Evolutionary conservation across 2,797 vertebrate genomes (phyloP), one percentile per base, ranked within the genome.

Genomic region (Crenichthys baileyi): DNA sequence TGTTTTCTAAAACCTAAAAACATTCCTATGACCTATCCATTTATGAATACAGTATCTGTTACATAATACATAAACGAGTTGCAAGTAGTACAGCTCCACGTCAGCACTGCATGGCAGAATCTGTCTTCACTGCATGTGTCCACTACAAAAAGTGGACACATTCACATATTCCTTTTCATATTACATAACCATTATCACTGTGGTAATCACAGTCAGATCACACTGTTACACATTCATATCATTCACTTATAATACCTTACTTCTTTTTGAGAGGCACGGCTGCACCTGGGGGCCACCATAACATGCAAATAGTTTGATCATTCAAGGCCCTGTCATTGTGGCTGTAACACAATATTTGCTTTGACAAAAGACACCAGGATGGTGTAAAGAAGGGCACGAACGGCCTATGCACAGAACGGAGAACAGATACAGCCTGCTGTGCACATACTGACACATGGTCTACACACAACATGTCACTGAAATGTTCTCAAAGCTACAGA

Each of bases 401-500:
- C 22, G 44, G 31, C 36, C n/a, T 55, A 41, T 53, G 26, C 18
- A 53, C 13, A 39, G 70, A 63, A 11, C 2, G 61, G 16, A 77
- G 50, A 70, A 67, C 48, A 65, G 61, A 22, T n/a, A 61, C 75
- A 79, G 79, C 39, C 55, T 26, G 12, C 44, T 48, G 44, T 70
- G 67, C 44, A 70, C 44, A 9, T n/a, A 44, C 44, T 65, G 53
- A 65, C 68, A 77, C 70, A 29, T 73, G 72, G 68, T 61, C 72
- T 36, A 50, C 18, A 36, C 51, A 55, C 50, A 71, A 71, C 72
- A 70, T 46, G 61, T n/a, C 71, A 73, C 48, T 41, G 65, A 73
- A 76, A 75, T n/a, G 79, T 63, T 70, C 74, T 50, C 74, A 70
- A 46, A 82, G 75, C 26, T 63, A 72, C 51, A 76, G 55, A 63